These are phyloP conservation scores for Cephus pygmeus DNA, from an alignment of 2,888 invertebrate genomes.

Conservation along the genomic window DNA sequence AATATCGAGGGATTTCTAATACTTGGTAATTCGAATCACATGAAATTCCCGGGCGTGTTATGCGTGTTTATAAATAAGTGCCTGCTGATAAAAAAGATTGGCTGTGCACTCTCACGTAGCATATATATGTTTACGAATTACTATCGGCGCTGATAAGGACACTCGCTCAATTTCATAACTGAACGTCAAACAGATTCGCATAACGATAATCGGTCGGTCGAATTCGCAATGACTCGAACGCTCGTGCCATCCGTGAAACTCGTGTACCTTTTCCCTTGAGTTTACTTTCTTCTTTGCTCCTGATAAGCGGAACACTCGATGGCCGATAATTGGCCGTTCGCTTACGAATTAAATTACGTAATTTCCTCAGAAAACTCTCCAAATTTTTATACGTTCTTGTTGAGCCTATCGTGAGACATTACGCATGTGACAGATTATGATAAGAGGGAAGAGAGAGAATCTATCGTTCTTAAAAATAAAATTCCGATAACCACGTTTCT, in stretches of 20 bases:
- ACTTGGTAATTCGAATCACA: background rate
- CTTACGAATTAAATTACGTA: background rate
- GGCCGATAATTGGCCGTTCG: background rate
- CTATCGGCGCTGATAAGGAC: background rate
- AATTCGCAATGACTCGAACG: background rate
- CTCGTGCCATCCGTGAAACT: background rate
- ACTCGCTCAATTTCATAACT: constrained; percentile 1
- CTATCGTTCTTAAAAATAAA: background rate
- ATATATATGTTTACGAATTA: background rate
- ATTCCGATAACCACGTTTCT: background rate
- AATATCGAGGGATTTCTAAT: background rate
- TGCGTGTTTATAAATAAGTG: background rate
- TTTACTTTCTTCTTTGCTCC: background rate
- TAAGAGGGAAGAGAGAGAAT: background rate
- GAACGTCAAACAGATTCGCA: background rate
- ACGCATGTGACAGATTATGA: background rate
- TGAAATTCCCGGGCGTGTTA: background rate
- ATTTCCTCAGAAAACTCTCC: background rate
- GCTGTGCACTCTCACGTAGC: background rate
- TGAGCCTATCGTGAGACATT: background rate
- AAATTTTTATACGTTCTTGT: background rate
- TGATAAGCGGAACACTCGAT: background rate
- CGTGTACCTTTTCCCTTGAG: background rate
- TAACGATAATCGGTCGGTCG: background rate
- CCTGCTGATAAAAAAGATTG: background rate